phyloP scores from a whole-genome alignment of 2,113 vertebrate species.

The Mohoua ochrocephala region DNA sequence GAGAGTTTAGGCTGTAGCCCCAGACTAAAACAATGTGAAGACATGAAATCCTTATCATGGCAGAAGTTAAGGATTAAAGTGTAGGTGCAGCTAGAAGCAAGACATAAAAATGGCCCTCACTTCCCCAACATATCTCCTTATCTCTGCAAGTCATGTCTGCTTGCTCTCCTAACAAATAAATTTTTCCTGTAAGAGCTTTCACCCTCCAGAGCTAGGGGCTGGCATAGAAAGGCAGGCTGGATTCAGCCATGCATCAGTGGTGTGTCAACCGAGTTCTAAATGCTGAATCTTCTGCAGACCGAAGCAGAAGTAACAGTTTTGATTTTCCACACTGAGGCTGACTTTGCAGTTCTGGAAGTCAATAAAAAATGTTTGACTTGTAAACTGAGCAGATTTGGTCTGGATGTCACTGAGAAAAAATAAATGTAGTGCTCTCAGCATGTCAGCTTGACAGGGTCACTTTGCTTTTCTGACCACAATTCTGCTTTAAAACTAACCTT shows the following conservation, averaged over 20 bases:
- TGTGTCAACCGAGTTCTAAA: background rate
- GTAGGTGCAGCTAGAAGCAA: background rate
- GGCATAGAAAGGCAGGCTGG: background rate
- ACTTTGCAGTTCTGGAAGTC: slow-evolving; percentile 8
- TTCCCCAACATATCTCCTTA: background rate
- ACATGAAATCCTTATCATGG: background rate
- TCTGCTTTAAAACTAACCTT: slow-evolving; percentile 33
- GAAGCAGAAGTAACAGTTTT: background rate
- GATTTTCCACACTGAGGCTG: background rate
- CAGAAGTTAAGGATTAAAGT: background rate
- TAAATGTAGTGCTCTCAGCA: background rate
- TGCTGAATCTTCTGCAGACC: background rate
- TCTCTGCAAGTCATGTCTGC: background rate
- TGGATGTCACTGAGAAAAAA: background rate
- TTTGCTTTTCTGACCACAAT: slow-evolving; percentile 35
- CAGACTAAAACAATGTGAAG: background rate
- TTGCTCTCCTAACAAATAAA: background rate
- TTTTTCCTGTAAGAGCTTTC: background rate
- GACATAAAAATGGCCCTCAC: background rate
- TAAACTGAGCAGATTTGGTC: slow-evolving; percentile 4
- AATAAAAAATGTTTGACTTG: background rate
- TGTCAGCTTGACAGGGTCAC: slow-evolving; percentile 15
- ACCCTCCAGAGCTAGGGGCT: background rate
- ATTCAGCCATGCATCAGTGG: background rate
- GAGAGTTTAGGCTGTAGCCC: background rate